These are phyloP conservation scores for Polylopha cassiicola DNA, from an alignment of 2,888 invertebrate genomes.

Conservation along the genomic window DNA sequence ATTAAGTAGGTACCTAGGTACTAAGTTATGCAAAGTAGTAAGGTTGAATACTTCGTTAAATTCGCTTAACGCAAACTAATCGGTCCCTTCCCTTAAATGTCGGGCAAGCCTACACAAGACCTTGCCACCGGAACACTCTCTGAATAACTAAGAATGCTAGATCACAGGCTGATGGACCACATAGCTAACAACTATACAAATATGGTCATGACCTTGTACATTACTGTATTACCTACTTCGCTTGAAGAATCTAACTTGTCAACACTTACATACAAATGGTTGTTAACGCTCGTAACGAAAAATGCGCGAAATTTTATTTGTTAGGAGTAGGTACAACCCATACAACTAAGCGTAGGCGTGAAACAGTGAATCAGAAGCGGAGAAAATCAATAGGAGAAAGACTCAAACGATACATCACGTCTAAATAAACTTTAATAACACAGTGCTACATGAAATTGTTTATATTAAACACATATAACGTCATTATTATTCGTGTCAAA, in stretches of 20 bases:
- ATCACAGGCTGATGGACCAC: constrained; percentile 20
- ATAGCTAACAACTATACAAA: constrained; percentile 27
- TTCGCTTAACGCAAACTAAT: too few species aligned
- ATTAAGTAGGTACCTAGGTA: too few species aligned
- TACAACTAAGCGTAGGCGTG: constrained; percentile 29
- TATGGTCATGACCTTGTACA: constrained; percentile 27
- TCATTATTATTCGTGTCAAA: constrained; percentile 25
- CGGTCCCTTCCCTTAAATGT: too few species aligned
- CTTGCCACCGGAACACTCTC: constrained; percentile 15
- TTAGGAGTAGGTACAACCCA: background rate
- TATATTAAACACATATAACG: constrained; percentile 5
- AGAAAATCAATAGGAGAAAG: constrained; percentile 64
- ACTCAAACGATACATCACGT: constrained; percentile 28
- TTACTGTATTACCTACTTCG: constrained; percentile 1
- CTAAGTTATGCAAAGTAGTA: too few species aligned
- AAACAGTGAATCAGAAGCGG: constrained; percentile 59
- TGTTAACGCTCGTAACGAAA: constrained; percentile 24
- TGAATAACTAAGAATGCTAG: constrained; percentile 15
- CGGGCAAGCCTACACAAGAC: constrained; percentile 2
- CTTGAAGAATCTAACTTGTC: constrained; percentile 5
- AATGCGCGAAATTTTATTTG: constrained; percentile 50
- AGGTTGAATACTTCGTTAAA: too few species aligned
- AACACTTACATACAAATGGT: constrained; percentile 5
- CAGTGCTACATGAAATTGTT: background rate
- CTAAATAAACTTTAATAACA: background rate